Evolutionary conservation across 2,888 invertebrate species (phyloP).

Genomic region (Xylocampa areola): DNA sequence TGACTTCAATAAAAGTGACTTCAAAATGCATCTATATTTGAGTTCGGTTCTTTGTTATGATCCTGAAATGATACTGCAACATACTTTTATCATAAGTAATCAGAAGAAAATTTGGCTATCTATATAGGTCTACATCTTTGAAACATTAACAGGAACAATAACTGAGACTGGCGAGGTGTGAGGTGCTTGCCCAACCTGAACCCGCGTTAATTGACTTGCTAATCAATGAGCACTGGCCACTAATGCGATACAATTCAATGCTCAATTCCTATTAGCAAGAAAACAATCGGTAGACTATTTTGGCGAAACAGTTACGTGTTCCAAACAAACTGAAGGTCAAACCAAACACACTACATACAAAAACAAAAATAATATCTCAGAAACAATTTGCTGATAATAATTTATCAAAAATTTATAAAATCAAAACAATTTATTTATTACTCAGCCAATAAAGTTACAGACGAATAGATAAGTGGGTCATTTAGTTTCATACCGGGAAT

Average conservation of each 20-base stretch:
- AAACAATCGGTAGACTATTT: constrained; percentile 45
- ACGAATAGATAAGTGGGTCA: constrained; percentile 44
- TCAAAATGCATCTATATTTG: too few relatives aligned
- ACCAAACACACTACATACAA: background rate
- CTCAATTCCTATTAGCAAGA: constrained; percentile 46
- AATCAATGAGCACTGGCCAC: constrained; percentile 64
- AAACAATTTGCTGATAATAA: constrained; percentile 7
- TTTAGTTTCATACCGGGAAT: constrained; percentile 17
- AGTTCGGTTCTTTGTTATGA: too few relatives aligned
- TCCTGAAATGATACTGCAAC: too few relatives aligned
- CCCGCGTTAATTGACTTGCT: constrained; percentile 75
- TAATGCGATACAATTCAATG: constrained; percentile 58
- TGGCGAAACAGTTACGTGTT: constrained; percentile 16
- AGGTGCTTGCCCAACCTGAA: constrained; percentile 70
- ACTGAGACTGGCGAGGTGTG: constrained; percentile 49
- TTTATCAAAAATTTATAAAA: constrained; percentile 25
- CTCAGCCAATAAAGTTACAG: constrained; percentile 27
- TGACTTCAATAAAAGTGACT: too few relatives aligned
- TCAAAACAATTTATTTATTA: constrained; percentile 31
- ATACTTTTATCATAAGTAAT: too few relatives aligned
- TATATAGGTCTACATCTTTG: constrained; percentile 45
- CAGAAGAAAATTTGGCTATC: constrained; percentile 37
- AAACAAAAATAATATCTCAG: background rate
- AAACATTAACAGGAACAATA: constrained; percentile 58
- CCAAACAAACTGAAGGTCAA: constrained; percentile 28